Percentiles rank a stretch among this genome's conserved stretches.
These are phyloP conservation scores for Penaeus monodon DNA, from an alignment of 2,888 invertebrate genomes.

Conservation along the genomic window DNA sequence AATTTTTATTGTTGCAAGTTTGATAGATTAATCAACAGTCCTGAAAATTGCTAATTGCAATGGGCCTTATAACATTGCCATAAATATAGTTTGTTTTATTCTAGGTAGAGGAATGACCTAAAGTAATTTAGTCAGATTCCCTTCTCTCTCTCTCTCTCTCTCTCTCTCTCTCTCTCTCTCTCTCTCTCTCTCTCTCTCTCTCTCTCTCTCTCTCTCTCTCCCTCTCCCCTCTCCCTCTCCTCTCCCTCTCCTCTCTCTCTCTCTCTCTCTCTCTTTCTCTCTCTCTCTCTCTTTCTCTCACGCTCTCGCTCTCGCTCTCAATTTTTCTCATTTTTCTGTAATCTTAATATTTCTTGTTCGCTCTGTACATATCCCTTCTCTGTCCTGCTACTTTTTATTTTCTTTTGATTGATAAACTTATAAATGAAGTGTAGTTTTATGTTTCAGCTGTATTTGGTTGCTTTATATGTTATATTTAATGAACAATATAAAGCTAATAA, in stretches of 20 bases:
- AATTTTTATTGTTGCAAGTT: no score
- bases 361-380: constrained; percentile 33
- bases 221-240: constrained; percentile 1
- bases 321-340: not conserved
- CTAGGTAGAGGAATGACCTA: no score
- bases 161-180: constrained; percentile 49
- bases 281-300: constrained; percentile 29
- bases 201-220: no score
- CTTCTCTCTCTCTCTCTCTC: constrained; percentile 25
- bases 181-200: constrained; percentile 6
- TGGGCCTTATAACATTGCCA: no score
- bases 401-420: not conserved
- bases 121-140: constrained; percentile 1
- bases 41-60: no score
- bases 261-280: constrained; percentile 26
- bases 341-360: not conserved
- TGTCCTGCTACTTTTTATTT: not conserved
- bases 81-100: no score
- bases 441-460: no score
- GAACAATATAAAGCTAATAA: no score
- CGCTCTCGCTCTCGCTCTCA: constrained; percentile 20
- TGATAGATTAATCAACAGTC: no score
- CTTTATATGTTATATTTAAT: no score
- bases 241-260: constrained; percentile 3
- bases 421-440: no score